Evolutionary conservation across 1,140 invertebrate genomes (phyloP).

Genomic region (Drosophila sturtevanti): DNA sequence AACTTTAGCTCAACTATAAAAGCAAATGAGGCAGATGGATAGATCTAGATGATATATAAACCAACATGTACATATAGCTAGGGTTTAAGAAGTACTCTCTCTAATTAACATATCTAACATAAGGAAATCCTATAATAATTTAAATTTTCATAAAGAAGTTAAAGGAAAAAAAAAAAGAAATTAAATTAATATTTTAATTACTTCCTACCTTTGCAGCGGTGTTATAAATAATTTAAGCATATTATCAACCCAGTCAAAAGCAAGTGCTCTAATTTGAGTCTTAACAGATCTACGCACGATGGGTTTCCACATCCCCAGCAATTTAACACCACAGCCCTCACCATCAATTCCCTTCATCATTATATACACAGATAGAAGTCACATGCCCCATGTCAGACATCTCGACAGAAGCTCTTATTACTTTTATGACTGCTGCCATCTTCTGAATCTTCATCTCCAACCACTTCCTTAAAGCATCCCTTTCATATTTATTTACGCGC

Average conservation of each 20-base stretch:
- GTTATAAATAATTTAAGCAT: slow-evolving; percentile 48
- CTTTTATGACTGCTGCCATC: slow-evolving; percentile 37
- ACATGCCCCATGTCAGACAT: slow-evolving; percentile 27
- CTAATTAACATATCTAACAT: not conserved
- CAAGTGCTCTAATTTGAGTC: slow-evolving; percentile 62
- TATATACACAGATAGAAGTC: not conserved
- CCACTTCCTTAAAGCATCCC: not conserved
- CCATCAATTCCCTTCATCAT: not conserved
- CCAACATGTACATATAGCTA: not conserved
- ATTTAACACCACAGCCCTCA: not conserved
- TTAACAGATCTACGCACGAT: slow-evolving; percentile 51
- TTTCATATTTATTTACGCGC: slow-evolving; percentile 58
- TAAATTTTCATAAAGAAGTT: slow-evolving; percentile 10
- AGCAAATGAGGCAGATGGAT: slow-evolving; percentile 4
- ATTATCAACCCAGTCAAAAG: slow-evolving; percentile 38
- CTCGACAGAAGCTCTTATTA: slow-evolving; percentile 40
- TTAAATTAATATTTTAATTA: slow-evolving; percentile 10
- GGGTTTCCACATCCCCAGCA: not conserved
- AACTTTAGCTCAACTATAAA: slow-evolving; percentile 22
- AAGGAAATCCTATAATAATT: slow-evolving; percentile 13
- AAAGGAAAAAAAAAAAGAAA: not conserved
- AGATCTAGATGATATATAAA: not conserved
- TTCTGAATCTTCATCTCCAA: slow-evolving; percentile 13
- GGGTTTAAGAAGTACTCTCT: not conserved
- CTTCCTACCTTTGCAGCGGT: slow-evolving; percentile 4